These are phyloP conservation scores for Verasper variegatus DNA, from an alignment of 2,113 vertebrate species.

Conservation along the genomic window DNA sequence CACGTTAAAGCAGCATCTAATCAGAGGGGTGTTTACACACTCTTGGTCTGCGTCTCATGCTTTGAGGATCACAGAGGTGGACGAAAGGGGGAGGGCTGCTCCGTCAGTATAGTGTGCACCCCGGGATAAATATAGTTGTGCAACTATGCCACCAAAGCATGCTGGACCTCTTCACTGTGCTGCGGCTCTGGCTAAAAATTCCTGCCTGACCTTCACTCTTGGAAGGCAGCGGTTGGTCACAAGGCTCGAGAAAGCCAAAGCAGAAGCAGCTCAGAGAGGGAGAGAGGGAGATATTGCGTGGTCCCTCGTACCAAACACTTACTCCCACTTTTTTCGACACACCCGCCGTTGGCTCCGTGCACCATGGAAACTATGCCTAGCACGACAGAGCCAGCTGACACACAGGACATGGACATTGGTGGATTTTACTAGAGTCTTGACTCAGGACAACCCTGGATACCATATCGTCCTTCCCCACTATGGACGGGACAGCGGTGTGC, in stretches of 20 bases:
- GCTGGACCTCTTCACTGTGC: slow-evolving; percentile 87
- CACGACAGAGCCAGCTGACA: slow-evolving; percentile 48
- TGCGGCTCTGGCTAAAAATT: slow-evolving; percentile 92
- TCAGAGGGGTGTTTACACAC: slow-evolving; percentile 75
- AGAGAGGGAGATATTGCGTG: slow-evolving; percentile 31
- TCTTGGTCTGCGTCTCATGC: slow-evolving; percentile 80
- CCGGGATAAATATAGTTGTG: slow-evolving; percentile 94
- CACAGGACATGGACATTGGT: slow-evolving; percentile 42
- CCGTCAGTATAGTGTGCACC: slow-evolving; percentile 91
- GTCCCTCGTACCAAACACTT: slow-evolving; percentile 50
- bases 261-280: slow-evolving; percentile 35
- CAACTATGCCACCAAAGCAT: slow-evolving; percentile 84
- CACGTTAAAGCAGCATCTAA: slow-evolving; percentile 5
- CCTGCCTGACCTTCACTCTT: slow-evolving; percentile 87
- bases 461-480: slow-evolving; percentile 74
- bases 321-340: slow-evolving; percentile 64
- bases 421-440: slow-evolving; percentile 52
- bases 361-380: slow-evolving; percentile 69
- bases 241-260: slow-evolving; percentile 68
- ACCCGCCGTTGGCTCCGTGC: slow-evolving; percentile 38
- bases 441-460: slow-evolving; percentile 69
- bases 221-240: slow-evolving; percentile 82
- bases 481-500: slow-evolving; percentile 91
- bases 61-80: slow-evolving; percentile 81
- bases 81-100: slow-evolving; percentile 79